Conservation (phyloP, 2,113 vertebrate species). For the Tachycineta bicolor region DNA sequence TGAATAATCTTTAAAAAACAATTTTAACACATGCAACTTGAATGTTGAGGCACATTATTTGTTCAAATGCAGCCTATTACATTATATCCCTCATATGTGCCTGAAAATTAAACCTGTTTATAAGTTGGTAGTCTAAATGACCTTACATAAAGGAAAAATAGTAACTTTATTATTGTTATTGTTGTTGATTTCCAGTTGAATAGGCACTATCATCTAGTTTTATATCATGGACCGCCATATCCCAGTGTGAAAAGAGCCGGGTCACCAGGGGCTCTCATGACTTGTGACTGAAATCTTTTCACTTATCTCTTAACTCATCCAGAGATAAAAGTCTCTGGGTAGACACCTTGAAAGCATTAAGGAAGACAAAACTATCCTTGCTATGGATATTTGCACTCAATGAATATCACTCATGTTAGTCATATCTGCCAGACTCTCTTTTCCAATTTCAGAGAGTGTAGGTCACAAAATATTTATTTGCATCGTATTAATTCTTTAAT, state of each 20-base stretch:
- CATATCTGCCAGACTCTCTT: background rate
- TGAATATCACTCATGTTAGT: background rate
- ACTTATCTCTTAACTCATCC: background rate
- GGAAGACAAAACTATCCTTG: background rate
- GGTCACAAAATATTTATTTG: background rate
- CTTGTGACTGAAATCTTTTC: background rate
- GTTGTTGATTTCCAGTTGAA: background rate
- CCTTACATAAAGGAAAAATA: background rate
- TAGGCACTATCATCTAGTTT: background rate
- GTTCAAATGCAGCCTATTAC: background rate
- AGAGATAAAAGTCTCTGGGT: background rate
- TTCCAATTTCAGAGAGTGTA: background rate
- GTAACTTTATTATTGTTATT: background rate
- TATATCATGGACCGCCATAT: background rate
- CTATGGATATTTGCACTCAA: background rate
- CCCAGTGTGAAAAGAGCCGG: rapidly evolving
- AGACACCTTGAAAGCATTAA: background rate
- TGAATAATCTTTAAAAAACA: background rate
- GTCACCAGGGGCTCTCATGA: no score
- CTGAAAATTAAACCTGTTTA: background rate
- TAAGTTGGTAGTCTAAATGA: background rate
- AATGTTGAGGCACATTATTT: background rate
- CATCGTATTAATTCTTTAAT: background rate
- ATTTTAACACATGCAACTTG: background rate
- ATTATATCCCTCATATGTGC: background rate